phyloP scores from a whole-genome alignment of 2,888 invertebrate species.

The Tenthredo livida region DNA sequence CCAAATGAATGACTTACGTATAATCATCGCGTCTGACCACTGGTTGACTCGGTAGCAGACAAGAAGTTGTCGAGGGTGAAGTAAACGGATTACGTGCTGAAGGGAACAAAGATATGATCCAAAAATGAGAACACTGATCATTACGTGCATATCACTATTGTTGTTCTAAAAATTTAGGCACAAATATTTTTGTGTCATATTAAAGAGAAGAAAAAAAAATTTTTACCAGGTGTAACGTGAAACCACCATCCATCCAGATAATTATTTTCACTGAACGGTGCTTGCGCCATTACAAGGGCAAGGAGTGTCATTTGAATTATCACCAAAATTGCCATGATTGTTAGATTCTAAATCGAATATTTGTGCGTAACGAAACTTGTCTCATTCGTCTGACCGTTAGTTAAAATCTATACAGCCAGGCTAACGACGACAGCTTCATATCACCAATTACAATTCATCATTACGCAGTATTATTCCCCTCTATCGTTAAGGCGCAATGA shows the following conservation, averaged over 20 bases:
- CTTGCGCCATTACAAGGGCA: background rate
- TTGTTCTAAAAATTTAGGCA: background rate
- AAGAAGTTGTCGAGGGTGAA: background rate
- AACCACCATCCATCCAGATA: background rate
- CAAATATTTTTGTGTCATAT: background rate
- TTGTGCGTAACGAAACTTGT: background rate
- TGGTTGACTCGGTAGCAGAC: background rate
- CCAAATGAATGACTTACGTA: background rate
- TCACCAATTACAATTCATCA: background rate
- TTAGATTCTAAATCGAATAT: background rate
- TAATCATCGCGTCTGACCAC: conserved; percentile 13
- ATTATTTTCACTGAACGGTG: background rate
- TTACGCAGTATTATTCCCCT: background rate
- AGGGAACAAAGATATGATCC: background rate
- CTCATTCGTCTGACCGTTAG: background rate
- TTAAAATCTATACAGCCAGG: background rate
- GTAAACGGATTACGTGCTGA: background rate
- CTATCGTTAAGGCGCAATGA: background rate
- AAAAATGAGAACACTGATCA: background rate
- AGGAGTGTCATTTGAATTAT: background rate
- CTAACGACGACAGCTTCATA: background rate
- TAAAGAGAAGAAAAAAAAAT: background rate
- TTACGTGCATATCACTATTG: background rate
- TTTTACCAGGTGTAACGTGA: background rate
- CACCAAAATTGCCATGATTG: background rate